These are phyloP conservation scores for Meiosimyza decipiens DNA, from an alignment of 2,888 invertebrate species.

Conservation along the genomic window DNA sequence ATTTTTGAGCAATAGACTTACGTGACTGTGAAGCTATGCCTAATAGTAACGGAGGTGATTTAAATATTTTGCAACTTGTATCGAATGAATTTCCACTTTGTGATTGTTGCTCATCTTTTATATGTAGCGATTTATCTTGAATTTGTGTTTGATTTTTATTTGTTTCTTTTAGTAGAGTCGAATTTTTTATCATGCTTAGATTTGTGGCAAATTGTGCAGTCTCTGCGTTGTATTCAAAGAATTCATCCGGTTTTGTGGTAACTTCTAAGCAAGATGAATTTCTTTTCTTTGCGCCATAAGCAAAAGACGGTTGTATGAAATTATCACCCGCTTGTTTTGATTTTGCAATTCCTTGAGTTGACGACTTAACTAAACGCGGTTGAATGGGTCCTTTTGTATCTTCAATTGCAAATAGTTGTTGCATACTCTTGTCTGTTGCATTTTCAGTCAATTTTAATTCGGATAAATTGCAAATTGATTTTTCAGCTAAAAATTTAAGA, in stretches of 20 bases:
- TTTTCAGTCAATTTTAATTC: background rate
- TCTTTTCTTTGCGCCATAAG: background rate
- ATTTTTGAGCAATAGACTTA: slow-evolving; percentile 6
- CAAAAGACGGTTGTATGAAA: background rate
- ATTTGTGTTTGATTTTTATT: slow-evolving; percentile 41
- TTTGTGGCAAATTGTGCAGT: slow-evolving; percentile 61
- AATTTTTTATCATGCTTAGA: slow-evolving; percentile 61
- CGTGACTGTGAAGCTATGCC: background rate
- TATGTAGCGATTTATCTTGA: slow-evolving; percentile 47
- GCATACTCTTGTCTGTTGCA: background rate
- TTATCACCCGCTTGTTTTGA: background rate
- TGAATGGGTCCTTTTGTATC: background rate
- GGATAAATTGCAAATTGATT: background rate
- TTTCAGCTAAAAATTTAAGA: background rate
- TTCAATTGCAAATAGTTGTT: background rate
- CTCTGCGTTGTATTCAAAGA: slow-evolving; percentile 59
- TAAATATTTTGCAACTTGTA: slow-evolving; percentile 11
- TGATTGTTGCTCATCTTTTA: slow-evolving; percentile 40
- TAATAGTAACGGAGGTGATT: slow-evolving; percentile 19
- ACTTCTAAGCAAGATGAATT: background rate
- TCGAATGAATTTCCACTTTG: slow-evolving; percentile 17
- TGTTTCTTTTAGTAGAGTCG: slow-evolving; percentile 53
- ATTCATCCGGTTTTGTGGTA: slow-evolving; percentile 39
- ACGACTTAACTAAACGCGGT: background rate
- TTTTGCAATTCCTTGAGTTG: background rate